Base-by-base conservation (phyloP, 2,888 invertebrate species). In the Lottia scabra region DNA sequence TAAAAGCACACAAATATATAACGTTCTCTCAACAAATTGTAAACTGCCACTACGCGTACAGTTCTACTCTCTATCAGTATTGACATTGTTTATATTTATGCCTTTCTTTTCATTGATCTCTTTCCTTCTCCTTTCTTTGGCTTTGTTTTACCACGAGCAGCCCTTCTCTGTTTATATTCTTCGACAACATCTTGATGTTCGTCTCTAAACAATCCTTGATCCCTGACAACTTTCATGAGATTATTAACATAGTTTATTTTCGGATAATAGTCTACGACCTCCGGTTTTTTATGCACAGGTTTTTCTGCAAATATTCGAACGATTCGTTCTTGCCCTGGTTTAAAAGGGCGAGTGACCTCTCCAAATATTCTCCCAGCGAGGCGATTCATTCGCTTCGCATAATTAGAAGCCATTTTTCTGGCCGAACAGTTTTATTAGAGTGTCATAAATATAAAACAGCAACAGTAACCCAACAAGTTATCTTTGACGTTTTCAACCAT, bases 281-380 rank as follows among this genome's bases (percentile, higher is more conserved):
- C 93, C 80, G 92, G 92, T 68, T 94, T 91, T 77, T 93, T 92
- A 81, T 96, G 93, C 38, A 94, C 86, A 0, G 97, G 97, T 81
- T 93, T 91, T 81, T 92, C 94, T 26, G 93, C 93, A 82, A 96
- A 94, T 85, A 96, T 91, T 81, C 93, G 92, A 0, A 96, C 94
- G 12, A 95, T 93, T 87, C 83, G 85, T 78, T 78, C 82, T 0
- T 85, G 84, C 64, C 79, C 83, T 0, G 90, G 76, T 84, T 93
- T 93, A 0, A 95, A 96, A 0, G 93, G 93, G 71, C 95, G 92
- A 0, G 93, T 93, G 0, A 96, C 95, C 90, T 97, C 96, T 0
- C 95, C 95, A 88, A 97, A 97, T 83, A 97, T 97, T 80, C 94
- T 92, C 83, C 95, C 95, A 38, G 96, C 95, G 19, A 98, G 91